Conservation (phyloP, 2,888 invertebrate genomes). For the Pheosia gnoma region DNA sequence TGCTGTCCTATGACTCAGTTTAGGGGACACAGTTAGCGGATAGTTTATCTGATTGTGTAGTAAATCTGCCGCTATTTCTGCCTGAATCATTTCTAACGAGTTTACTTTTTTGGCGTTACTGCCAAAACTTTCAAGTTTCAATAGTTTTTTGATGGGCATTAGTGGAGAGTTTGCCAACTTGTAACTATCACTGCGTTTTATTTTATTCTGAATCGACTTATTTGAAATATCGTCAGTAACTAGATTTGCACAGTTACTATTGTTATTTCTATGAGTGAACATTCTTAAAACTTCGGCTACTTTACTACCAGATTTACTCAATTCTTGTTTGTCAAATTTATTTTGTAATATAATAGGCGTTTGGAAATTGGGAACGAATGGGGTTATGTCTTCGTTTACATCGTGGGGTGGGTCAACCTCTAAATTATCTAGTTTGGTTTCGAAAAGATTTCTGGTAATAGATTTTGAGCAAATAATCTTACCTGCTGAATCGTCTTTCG, state of each 20-base stretch:
- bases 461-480: conserved; percentile 77
- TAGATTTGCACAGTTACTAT: conserved; percentile 44
- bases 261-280: conserved; percentile 69
- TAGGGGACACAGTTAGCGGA: conserved; percentile 86
- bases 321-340: conserved; percentile 58
- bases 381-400: conserved; percentile 62
- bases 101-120: conserved; percentile 74
- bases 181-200: conserved; percentile 94
- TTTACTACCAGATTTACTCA: conserved; percentile 63
- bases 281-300: conserved; percentile 78
- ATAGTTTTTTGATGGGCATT: conserved; percentile 86
- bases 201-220: conserved; percentile 72
- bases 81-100: conserved; percentile 84
- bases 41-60: conserved; percentile 88
- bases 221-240: conserved; percentile 46
- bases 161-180: conserved; percentile 90
- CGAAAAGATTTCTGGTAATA: conserved; percentile 49
- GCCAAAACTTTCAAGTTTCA: conserved; percentile 79
- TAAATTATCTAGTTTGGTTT: conserved; percentile 49
- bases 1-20: conserved; percentile 65
- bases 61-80: conserved; percentile 85
- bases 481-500: conserved; percentile 88
- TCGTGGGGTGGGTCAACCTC: conserved; percentile 46
- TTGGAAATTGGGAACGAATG: conserved; percentile 78
- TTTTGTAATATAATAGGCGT: conserved; percentile 73